These are phyloP conservation scores for Dryobotodes eremita DNA, from an alignment of 2,888 invertebrate genomes.

Conservation along the genomic window DNA sequence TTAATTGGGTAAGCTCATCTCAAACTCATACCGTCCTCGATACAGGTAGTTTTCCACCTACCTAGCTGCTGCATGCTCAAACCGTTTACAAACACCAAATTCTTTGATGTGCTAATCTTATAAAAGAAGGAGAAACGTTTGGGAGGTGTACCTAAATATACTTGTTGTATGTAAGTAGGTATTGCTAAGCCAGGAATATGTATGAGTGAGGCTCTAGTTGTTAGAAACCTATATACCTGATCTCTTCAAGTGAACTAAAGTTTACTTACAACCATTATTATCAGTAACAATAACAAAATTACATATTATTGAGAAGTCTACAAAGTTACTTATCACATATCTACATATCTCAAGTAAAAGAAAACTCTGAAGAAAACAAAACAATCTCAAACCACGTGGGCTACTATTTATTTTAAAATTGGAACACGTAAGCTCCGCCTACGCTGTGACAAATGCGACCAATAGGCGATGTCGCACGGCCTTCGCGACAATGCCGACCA, in stretches of 20 bases:
- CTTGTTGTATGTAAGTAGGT: background rate
- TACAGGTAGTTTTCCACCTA: too few relatives aligned
- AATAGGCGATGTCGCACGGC: conserved; percentile 87
- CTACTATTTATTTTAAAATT: conserved; percentile 77
- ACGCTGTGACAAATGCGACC: conserved; percentile 84
- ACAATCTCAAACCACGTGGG: conserved; percentile 56
- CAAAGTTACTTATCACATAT: background rate
- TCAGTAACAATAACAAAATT: too few relatives aligned
- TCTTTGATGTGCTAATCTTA: background rate
- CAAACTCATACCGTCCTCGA: background rate
- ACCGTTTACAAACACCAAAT: background rate
- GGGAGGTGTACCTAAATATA: too few relatives aligned
- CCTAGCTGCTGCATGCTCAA: background rate
- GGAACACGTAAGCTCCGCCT: conserved; percentile 79
- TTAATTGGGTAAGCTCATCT: background rate
- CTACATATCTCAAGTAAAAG: background rate
- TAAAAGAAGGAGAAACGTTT: background rate
- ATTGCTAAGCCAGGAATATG: background rate
- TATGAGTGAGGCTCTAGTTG: background rate
- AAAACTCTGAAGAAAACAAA: conserved; percentile 27
- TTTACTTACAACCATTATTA: too few relatives aligned
- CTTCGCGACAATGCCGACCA: conserved; percentile 85
- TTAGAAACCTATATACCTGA: background rate
- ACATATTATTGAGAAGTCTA: too few relatives aligned
- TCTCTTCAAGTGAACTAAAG: background rate